Evolutionary conservation across 2,888 invertebrate species (phyloP).

Genomic region (Mesorhabditis belari): DNA sequence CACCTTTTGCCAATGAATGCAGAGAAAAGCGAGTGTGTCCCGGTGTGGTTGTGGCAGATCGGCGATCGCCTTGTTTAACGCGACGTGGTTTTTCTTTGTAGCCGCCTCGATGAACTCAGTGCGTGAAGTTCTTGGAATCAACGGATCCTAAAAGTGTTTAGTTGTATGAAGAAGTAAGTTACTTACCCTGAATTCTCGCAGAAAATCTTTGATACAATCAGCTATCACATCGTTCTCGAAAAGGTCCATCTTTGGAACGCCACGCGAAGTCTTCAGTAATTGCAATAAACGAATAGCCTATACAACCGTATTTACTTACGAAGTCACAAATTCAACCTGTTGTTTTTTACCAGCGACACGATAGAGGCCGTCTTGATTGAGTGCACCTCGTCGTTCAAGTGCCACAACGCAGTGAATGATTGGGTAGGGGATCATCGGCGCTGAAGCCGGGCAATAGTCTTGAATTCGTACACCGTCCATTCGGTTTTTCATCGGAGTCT

Average conservation of each 20-base stretch:
- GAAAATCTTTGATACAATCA: constrained; percentile 87
- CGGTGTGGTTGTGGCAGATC: constrained; percentile 84
- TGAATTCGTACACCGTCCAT: not conserved
- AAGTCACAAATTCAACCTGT: no score
- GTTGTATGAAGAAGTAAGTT: no score
- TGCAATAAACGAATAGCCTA: constrained; percentile 68
- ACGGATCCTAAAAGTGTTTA: constrained; percentile 79
- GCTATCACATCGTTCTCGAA: constrained; percentile 84
- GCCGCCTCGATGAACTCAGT: constrained; percentile 72
- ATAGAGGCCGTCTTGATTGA: constrained; percentile 81
- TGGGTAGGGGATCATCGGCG: constrained; percentile 88
- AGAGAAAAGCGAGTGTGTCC: constrained; percentile 85
- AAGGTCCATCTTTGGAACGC: constrained; percentile 77
- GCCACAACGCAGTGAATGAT: constrained; percentile 90
- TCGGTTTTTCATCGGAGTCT: constrained; percentile 5
- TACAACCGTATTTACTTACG: no score
- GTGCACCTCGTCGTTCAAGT: constrained; percentile 65
- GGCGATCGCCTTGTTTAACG: constrained; percentile 61
- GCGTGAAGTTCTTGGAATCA: constrained; percentile 76
- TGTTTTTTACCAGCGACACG: constrained; percentile 74
- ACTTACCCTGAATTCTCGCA: constrained; percentile 67
- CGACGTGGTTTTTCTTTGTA: constrained; percentile 54
- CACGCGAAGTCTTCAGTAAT: constrained; percentile 77
- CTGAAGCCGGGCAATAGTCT: constrained; percentile 75
- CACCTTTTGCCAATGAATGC: constrained; percentile 78